Evolutionary conservation across 2,797 vertebrate species (phyloP).

Genomic region (Enteromius trimaculatus): DNA sequence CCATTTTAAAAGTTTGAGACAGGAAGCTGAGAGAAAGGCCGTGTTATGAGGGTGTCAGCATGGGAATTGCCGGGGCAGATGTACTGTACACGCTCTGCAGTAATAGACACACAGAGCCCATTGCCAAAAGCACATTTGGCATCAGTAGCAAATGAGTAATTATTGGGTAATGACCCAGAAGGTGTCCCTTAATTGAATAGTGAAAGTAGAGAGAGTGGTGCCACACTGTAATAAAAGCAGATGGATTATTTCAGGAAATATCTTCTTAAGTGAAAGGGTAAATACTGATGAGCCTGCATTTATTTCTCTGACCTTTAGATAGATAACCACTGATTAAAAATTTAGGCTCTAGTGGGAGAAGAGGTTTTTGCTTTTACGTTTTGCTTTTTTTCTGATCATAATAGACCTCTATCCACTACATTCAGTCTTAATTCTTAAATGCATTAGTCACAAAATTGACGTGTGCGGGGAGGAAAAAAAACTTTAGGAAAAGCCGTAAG

Average conservation of each 20-base stretch:
- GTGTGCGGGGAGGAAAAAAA: conserved; percentile 53
- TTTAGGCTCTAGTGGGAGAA: conserved; percentile 62
- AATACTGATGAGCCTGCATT: conserved; percentile 84
- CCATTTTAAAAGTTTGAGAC: conserved; percentile 67
- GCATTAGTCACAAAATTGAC: conserved; percentile 59
- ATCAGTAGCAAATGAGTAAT: conserved; percentile 86
- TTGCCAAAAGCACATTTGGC: conserved; percentile 92
- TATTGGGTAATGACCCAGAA: conserved; percentile 78
- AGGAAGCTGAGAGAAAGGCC: conserved; percentile 64
- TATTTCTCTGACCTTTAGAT: conserved; percentile 64
- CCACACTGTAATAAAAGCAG: conserved; percentile 84
- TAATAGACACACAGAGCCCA: conserved; percentile 86
- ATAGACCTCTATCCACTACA: conserved; percentile 49
- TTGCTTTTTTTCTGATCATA: conserved; percentile 44
- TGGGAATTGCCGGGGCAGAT: conserved; percentile 81
- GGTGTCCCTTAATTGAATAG: conserved; percentile 91
- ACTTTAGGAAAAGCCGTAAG: conserved; percentile 63
- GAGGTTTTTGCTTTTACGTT: conserved; percentile 64
- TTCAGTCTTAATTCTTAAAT: conserved; percentile 57
- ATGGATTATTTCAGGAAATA: conserved; percentile 81
- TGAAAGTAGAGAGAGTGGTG: conserved; percentile 76
- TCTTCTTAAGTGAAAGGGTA: conserved; percentile 90
- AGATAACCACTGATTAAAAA: conserved; percentile 69
- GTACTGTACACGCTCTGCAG: conserved; percentile 83
- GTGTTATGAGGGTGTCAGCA: conserved; percentile 67